These are phyloP conservation scores for Hesperophylax magnus DNA, from an alignment of 1,140 invertebrate species.

Conservation along the genomic window DNA sequence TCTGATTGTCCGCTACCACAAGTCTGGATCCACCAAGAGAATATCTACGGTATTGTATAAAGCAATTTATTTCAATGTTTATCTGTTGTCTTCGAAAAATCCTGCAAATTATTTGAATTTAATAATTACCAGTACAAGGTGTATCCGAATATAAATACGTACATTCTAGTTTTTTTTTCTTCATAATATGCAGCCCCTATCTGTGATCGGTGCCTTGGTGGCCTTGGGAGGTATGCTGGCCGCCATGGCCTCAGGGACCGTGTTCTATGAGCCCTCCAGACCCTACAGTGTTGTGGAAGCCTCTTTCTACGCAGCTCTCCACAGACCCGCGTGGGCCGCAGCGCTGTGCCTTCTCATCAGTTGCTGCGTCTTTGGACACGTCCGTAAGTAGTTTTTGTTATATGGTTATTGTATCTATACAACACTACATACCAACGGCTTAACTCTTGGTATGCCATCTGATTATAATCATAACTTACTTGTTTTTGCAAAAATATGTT, in stretches of 20 bases:
- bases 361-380: slow-evolving; percentile 69
- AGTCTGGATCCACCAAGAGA: slow-evolving; percentile 52
- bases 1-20: slow-evolving; percentile 61
- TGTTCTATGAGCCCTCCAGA: slow-evolving; percentile 61
- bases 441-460: no score
- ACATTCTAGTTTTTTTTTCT: background rate
- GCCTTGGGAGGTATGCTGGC: slow-evolving; percentile 16
- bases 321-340: slow-evolving; percentile 72
- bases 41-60: slow-evolving; percentile 63
- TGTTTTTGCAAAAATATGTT: no score
- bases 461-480: no score
- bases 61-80: no score
- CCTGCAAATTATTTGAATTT: no score
- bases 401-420: background rate
- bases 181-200: slow-evolving; percentile 58
- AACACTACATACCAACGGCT: no score
- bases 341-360: slow-evolving; percentile 71
- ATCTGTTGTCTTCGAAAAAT: no score
- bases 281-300: slow-evolving; percentile 66
- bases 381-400: slow-evolving; percentile 63
- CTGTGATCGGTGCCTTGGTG: slow-evolving; percentile 65
- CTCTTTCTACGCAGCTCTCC: slow-evolving; percentile 72
- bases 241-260: slow-evolving; percentile 36
- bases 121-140: no score
- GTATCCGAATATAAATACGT: background rate